These are phyloP conservation scores for Mastomys coucha DNA, from an alignment of 2,113 vertebrate species.

Conservation along the genomic window DNA sequence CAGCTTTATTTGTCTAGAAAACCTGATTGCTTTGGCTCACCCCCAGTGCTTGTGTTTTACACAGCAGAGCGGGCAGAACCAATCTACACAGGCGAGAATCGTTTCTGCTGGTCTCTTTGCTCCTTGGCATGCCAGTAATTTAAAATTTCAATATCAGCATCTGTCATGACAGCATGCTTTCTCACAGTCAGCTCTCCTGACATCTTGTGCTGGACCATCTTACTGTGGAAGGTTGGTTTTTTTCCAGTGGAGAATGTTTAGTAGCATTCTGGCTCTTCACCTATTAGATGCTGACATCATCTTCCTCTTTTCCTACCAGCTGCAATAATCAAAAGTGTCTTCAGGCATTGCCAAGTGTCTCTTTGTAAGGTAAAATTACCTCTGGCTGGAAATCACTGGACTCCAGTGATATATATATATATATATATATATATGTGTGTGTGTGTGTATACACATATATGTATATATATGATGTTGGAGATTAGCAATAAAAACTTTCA, in stretches of 20 bases:
- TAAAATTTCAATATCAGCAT: neutral
- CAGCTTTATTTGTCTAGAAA: neutral
- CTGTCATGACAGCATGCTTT: neutral
- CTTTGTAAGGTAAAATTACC: neutral
- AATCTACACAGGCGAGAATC: neutral
- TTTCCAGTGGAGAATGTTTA: neutral
- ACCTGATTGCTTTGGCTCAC: conserved; percentile 7
- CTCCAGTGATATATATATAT: neutral
- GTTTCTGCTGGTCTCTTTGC: neutral
- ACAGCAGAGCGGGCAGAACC: neutral
- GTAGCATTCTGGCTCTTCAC: neutral
- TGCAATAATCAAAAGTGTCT: conserved; percentile 31
- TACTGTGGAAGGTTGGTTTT: neutral
- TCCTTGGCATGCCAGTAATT: neutral
- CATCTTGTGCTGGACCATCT: neutral
- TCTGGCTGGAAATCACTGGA: neutral
- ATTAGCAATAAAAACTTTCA: conserved; percentile 22
- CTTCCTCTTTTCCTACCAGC: neutral
- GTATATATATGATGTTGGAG: neutral
- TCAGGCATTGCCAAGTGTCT: neutral
- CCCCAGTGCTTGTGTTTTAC: neutral
- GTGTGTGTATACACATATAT: neutral
- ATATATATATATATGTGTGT: neutral
- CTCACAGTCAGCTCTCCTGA: neutral
- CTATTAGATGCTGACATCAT: neutral